Conservation (phyloP, 2,797 vertebrate genomes). For the Acipenser ruthenus region DNA sequence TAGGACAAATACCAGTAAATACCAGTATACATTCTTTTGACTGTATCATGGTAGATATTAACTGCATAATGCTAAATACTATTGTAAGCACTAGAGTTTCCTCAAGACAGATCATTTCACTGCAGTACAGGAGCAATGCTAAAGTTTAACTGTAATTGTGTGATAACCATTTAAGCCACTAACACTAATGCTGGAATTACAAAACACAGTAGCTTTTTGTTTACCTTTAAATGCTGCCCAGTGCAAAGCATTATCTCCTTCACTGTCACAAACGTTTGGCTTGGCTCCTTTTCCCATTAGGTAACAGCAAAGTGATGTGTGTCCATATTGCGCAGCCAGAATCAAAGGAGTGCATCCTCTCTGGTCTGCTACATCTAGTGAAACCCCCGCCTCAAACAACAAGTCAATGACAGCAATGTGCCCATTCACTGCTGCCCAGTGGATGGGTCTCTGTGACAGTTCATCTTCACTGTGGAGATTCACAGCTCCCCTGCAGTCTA, state of each 20-base stretch:
- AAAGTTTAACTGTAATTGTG: too few species aligned
- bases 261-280: constrained; percentile 15
- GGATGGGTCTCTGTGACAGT: constrained; percentile 22
- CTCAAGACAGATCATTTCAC: too few species aligned
- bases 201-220: neutral
- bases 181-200: too few species aligned
- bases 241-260: constrained; percentile 33
- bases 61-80: too few species aligned
- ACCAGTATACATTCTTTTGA: too few species aligned
- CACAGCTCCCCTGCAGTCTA: constrained; percentile 18
- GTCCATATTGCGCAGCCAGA: constrained; percentile 26
- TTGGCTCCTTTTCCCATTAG: constrained; percentile 26
- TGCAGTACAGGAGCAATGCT: too few species aligned
- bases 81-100: too few species aligned
- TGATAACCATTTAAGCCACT: too few species aligned
- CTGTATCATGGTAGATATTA: too few species aligned
- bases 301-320: constrained; percentile 24
- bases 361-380: constrained; percentile 23
- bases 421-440: constrained; percentile 27
- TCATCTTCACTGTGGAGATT: constrained; percentile 24
- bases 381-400: constrained; percentile 26
- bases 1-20: too few species aligned
- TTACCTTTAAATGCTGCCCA: constrained; percentile 30
- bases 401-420: constrained; percentile 17
- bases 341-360: constrained; percentile 28